phyloP scores from a whole-genome alignment of 2,888 invertebrate genomes.

The Sinelater perroti region DNA sequence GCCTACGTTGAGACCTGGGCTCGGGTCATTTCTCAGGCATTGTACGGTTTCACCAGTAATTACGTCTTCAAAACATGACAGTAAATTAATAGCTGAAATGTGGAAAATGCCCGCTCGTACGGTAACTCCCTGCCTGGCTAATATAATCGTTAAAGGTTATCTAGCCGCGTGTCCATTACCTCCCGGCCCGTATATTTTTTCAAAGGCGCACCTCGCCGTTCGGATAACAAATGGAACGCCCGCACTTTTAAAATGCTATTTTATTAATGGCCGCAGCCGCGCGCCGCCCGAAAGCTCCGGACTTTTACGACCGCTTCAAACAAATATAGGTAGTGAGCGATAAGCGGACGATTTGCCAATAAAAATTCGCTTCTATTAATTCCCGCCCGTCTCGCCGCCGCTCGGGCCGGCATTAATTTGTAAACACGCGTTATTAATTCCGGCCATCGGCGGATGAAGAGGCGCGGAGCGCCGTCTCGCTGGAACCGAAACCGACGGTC shows the following conservation, averaged over 20 bases:
- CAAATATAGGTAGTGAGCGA: slow-evolving; percentile 12
- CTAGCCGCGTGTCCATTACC: background rate
- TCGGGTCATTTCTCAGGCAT: too few species aligned
- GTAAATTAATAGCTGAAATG: too few species aligned
- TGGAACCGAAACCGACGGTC: slow-evolving; percentile 44
- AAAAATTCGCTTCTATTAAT: slow-evolving; percentile 19
- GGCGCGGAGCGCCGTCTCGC: slow-evolving; percentile 28
- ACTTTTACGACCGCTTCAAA: slow-evolving; percentile 4
- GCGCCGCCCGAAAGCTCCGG: background rate
- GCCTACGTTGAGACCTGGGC: too few species aligned
- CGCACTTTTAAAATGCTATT: slow-evolving; percentile 2
- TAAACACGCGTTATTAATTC: slow-evolving; percentile 31
- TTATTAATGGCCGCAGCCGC: slow-evolving; percentile 4
- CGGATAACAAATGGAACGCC: slow-evolving; percentile 5
- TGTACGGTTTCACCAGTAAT: too few species aligned
- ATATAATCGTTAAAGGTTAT: slow-evolving; percentile 6
- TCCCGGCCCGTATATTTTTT: background rate
- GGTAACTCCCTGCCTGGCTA: background rate
- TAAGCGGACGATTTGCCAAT: slow-evolving; percentile 5
- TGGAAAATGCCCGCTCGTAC: too few species aligned
- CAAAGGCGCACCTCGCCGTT: background rate
- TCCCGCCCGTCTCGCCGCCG: background rate
- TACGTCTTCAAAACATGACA: too few species aligned
- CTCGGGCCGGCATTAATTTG: slow-evolving; percentile 28
- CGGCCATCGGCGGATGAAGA: slow-evolving; percentile 15